These are phyloP conservation scores for Chiloscyllium punctatum DNA, from an alignment of 2,797 vertebrate species.

Conservation along the genomic window DNA sequence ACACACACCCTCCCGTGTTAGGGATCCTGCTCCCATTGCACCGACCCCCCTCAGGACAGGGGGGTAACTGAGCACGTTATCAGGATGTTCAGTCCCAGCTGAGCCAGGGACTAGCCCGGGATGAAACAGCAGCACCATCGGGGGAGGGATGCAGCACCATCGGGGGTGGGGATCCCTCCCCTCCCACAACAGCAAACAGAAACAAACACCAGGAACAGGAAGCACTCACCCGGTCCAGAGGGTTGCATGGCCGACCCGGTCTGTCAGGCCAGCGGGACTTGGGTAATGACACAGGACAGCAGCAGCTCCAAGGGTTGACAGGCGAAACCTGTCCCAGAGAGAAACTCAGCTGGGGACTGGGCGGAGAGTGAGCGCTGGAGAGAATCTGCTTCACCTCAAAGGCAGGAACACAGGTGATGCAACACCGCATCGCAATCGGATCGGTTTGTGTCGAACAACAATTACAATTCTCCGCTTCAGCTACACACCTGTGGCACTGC, in stretches of 20 bases:
- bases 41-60: too few species aligned
- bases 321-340: not conserved
- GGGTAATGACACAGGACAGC: too few species aligned
- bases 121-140: too few species aligned
- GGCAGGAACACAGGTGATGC: too few species aligned
- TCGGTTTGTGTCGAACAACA: not conserved
- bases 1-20: too few species aligned
- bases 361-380: not conserved
- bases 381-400: not conserved
- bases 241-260: not conserved
- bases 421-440: too few species aligned
- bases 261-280: not conserved
- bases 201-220: not conserved
- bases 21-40: too few species aligned
- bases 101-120: too few species aligned
- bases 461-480: not conserved
- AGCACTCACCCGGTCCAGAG: not conserved
- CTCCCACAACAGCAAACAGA: not conserved
- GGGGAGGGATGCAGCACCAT: not conserved
- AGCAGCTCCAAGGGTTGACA: too few species aligned
- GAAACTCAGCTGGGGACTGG: not conserved
- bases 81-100: too few species aligned
- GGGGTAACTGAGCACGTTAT: too few species aligned
- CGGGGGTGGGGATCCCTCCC: not conserved
- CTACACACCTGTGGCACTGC: not conserved